Evolutionary conservation across 2,888 invertebrate genomes (phyloP).

Genomic region (Oscheius sp.): DNA sequence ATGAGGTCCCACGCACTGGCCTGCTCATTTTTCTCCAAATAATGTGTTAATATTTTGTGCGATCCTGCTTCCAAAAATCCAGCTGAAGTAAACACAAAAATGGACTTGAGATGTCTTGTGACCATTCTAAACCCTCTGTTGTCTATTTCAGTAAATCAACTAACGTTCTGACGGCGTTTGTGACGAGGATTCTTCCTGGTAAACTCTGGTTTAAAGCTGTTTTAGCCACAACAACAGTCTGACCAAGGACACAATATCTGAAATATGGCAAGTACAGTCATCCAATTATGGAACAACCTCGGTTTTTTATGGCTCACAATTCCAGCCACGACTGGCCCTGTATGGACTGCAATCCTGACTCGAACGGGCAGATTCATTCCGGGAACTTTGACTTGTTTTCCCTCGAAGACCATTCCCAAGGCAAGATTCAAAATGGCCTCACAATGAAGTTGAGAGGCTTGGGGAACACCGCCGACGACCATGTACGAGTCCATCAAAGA

Average conservation of each 20-base stretch:
- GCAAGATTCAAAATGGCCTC: constrained; percentile 72
- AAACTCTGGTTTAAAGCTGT: constrained; percentile 44
- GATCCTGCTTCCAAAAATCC: constrained; percentile 63
- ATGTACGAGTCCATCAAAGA: constrained; percentile 73
- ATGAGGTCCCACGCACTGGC: constrained; percentile 65
- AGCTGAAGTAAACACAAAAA: constrained; percentile 64
- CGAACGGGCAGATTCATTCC: constrained; percentile 60
- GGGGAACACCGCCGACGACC: constrained; percentile 74
- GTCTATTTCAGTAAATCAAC: constrained; percentile 7
- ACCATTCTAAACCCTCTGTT: constrained; percentile 54
- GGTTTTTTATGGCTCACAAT: constrained; percentile 65
- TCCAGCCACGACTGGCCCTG: constrained; percentile 66
- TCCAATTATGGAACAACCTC: constrained; percentile 39
- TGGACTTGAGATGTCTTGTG: constrained; percentile 54
- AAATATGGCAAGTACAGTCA: constrained; percentile 1
- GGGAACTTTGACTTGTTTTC: constrained; percentile 66
- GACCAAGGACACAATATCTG: constrained; percentile 66
- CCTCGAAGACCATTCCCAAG: constrained; percentile 72
- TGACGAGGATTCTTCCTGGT: constrained; percentile 63
- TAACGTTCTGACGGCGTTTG: constrained; percentile 64
- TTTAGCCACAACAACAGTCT: constrained; percentile 64
- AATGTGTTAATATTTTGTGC: constrained; percentile 62
- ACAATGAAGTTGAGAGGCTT: constrained; percentile 67
- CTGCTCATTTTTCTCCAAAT: constrained; percentile 66
- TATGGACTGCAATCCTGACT: constrained; percentile 64